Percentiles rank a stretch among this genome's conserved stretches.
These are phyloP conservation scores for Pammene aurita DNA, from an alignment of 2,888 invertebrate genomes.

Conservation along the genomic window DNA sequence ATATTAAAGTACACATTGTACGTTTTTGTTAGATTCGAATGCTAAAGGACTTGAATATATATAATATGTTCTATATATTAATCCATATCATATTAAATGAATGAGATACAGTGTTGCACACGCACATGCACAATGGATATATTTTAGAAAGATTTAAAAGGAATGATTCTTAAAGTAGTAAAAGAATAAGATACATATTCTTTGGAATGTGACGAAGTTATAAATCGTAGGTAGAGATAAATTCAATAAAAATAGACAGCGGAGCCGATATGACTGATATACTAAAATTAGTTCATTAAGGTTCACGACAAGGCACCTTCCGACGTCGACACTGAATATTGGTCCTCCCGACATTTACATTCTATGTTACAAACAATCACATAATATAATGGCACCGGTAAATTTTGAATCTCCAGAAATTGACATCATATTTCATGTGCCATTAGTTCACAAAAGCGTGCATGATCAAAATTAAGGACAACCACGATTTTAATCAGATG, in stretches of 20 bases:
- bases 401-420: constrained; percentile 50
- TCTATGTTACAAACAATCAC: constrained; percentile 55
- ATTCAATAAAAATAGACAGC: constrained; percentile 44
- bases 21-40: constrained; percentile 26
- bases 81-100: constrained; percentile 46
- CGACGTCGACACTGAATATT: constrained; percentile 59
- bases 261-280: constrained; percentile 52
- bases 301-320: constrained; percentile 72
- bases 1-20: constrained; percentile 49
- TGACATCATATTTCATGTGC: constrained; percentile 50
- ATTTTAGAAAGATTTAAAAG: constrained; percentile 54
- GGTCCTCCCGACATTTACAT: constrained; percentile 69
- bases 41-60: constrained; percentile 30
- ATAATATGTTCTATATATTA: constrained; percentile 42
- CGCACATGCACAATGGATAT: constrained; percentile 60
- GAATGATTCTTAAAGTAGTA: constrained; percentile 71
- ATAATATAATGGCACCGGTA: constrained; percentile 58
- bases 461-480: constrained; percentile 43
- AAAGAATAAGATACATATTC: constrained; percentile 68
- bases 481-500: constrained; percentile 24
- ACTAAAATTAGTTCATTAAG: constrained; percentile 56
- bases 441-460: constrained; percentile 42
- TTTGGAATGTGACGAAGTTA: constrained; percentile 81
- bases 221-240: constrained; percentile 50
- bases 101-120: constrained; percentile 63